phyloP scores from a whole-genome alignment of 1,140 invertebrate species.

The Drosophila rufa region DNA sequence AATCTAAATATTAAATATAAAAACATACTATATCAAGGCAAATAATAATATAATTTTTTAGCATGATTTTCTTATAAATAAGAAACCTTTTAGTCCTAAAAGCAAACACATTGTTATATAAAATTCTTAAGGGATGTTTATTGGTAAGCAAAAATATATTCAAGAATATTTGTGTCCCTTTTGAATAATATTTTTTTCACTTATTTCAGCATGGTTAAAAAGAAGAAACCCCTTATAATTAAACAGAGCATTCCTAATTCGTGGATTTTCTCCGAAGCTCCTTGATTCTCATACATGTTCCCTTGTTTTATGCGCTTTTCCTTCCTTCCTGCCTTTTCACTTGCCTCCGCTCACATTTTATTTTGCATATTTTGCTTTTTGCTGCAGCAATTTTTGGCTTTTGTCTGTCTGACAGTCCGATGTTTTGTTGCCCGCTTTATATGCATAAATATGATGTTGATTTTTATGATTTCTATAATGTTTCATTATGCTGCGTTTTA shows the following conservation, averaged over 20 bases:
- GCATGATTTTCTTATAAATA: no score
- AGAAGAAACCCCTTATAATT: no score
- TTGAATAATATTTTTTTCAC: no score
- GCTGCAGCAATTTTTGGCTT: slow-evolving; percentile 51
- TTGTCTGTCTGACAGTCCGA: slow-evolving; percentile 46
- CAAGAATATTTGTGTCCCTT: no score
- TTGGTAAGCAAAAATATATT: no score
- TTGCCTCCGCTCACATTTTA: slow-evolving; percentile 37
- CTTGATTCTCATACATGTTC: slow-evolving; percentile 3
- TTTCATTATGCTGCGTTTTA: slow-evolving; percentile 81
- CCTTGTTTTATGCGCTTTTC: slow-evolving; percentile 45
- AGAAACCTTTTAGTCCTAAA: no score
- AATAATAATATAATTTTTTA: no score
- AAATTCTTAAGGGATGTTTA: no score
- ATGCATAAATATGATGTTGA: slow-evolving; percentile 83
- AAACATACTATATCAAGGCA: no score
- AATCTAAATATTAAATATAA: no score
- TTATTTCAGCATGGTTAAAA: no score
- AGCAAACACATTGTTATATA: no score
- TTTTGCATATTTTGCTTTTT: slow-evolving; percentile 50
- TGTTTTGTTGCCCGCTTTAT: slow-evolving; percentile 43
- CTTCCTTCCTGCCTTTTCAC: slow-evolving; percentile 20
- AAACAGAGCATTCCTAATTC: slow-evolving; percentile 8
- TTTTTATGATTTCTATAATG: slow-evolving; percentile 84
- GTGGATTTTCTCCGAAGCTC: background rate